phyloP scores from a whole-genome alignment of 2,113 vertebrate genomes.

The Oceanodroma tethys region DNA sequence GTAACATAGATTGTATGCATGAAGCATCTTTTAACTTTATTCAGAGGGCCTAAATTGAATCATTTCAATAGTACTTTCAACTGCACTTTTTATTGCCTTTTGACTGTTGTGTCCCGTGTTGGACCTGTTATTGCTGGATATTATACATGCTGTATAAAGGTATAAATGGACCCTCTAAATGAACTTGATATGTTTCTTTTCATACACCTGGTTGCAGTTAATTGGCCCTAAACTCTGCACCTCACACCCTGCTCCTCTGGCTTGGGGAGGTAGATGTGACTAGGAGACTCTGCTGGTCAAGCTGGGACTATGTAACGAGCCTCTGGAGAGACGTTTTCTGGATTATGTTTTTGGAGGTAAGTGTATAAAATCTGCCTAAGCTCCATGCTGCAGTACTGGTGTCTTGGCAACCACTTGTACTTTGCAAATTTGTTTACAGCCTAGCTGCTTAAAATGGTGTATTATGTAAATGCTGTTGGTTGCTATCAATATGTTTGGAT shows the following conservation, averaged over 20 bases:
- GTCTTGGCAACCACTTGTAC: not conserved
- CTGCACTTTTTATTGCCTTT: not conserved
- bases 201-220: not conserved
- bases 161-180: not conserved
- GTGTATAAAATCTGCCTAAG: not conserved
- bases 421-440: not conserved
- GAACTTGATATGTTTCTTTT: not conserved
- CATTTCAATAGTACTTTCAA: not conserved
- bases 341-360: not conserved
- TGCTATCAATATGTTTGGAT: not conserved
- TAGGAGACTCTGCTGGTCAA: not conserved
- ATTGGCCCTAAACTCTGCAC: not conserved
- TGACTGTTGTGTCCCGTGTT: not conserved
- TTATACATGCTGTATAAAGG: not conserved
- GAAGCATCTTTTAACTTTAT: not conserved
- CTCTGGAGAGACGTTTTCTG: not conserved
- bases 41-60: not conserved
- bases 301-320: not conserved
- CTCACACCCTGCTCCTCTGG: not conserved
- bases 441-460: not conserved
- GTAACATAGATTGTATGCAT: not conserved
- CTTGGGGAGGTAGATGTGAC: not conserved
- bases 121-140: not conserved
- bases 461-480: not conserved
- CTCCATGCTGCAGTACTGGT: not conserved